Evolutionary conservation across 2,797 vertebrate species (phyloP).

Genomic region (Myioborus melanocephalus): DNA sequence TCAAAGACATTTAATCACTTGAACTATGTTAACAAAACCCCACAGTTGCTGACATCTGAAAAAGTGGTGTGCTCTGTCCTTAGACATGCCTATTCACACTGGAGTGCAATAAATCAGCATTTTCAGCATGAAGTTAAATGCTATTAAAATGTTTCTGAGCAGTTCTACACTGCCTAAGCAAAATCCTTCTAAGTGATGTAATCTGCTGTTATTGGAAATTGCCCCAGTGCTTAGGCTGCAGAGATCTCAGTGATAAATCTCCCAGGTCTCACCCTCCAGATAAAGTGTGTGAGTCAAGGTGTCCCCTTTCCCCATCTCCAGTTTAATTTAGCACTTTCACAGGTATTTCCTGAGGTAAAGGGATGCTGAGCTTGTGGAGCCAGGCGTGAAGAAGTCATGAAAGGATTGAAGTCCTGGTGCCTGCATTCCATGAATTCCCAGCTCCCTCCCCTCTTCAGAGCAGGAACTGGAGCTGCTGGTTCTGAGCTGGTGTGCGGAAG

Average conservation of each 20-base stretch:
- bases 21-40: not conserved
- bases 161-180: not conserved
- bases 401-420: not conserved
- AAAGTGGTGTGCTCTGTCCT: not conserved
- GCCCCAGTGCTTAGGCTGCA: not conserved
- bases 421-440: not conserved
- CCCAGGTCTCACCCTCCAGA: not conserved
- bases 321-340: not conserved
- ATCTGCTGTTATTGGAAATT: not conserved
- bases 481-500: not conserved
- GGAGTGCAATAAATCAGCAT: not conserved
- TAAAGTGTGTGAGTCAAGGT: not conserved
- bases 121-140: conserved; percentile 23
- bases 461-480: not conserved
- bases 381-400: not conserved
- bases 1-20: not conserved
- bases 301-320: not conserved
- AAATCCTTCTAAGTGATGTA: not conserved
- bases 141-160: not conserved
- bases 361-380: not conserved
- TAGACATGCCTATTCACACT: not conserved
- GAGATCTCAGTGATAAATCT: not conserved
- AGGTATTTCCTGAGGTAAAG: not conserved
- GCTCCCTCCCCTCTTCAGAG: not conserved
- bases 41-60: not conserved